phyloP scores from a whole-genome alignment of 2,113 vertebrate genomes.

The Chunga burmeisteri region DNA sequence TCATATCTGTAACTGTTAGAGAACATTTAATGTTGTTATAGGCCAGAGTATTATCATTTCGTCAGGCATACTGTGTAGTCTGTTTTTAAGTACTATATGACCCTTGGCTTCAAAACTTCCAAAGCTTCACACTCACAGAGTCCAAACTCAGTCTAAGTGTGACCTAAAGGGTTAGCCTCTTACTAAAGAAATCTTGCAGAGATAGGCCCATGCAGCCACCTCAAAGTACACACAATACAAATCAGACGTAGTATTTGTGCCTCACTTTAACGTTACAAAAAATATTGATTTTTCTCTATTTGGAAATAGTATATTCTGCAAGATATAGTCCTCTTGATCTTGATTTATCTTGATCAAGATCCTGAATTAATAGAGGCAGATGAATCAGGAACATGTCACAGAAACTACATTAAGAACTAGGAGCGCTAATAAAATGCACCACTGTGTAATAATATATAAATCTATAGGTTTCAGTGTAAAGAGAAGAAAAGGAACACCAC shows the following conservation, averaged over 20 bases:
- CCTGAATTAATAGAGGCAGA: neutral
- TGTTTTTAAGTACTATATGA: neutral
- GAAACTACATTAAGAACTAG: neutral
- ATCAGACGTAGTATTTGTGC: neutral
- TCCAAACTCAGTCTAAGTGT: neutral
- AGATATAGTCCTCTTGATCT: neutral
- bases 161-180: neutral
- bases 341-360: neutral
- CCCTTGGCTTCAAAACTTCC: neutral
- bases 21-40: neutral
- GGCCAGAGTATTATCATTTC: neutral
- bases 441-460: neutral
- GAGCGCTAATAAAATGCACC: neutral
- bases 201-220: neutral
- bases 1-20: neutral
- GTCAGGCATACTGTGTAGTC: neutral
- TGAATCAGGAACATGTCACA: neutral
- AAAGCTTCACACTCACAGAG: neutral
- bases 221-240: neutral
- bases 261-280: neutral
- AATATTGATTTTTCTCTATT: neutral
- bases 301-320: neutral
- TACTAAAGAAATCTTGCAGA: neutral
- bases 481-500: neutral
- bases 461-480: neutral